Evolutionary conservation across 1,140 invertebrate species (phyloP).

Genomic region (Heliconius hermathena): DNA sequence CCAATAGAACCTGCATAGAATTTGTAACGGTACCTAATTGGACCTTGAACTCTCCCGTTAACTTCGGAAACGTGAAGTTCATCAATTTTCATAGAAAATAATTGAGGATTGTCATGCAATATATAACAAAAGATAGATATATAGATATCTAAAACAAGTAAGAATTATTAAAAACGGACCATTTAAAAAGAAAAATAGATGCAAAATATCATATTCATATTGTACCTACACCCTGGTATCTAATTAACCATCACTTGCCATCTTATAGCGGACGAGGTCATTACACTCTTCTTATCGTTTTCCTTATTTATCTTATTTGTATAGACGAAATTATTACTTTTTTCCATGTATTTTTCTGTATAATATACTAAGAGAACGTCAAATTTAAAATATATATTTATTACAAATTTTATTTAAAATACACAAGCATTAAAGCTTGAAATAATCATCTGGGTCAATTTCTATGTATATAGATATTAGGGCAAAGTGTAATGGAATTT

Average conservation of each 20-base stretch:
- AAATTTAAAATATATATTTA: background rate
- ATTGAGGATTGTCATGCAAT: background rate
- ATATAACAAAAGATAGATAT: background rate
- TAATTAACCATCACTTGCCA: background rate
- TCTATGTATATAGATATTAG: slow-evolving; percentile 16
- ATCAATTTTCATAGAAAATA: slow-evolving; percentile 9
- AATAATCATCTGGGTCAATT: slow-evolving; percentile 4
- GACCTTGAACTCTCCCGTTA: slow-evolving; percentile 43
- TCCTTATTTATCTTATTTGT: slow-evolving; percentile 49
- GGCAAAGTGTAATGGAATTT: slow-evolving; percentile 28
- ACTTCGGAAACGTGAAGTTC: slow-evolving; percentile 22
- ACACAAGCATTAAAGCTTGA: background rate
- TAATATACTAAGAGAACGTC: background rate
- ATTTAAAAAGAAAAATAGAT: background rate
- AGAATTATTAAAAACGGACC: background rate
- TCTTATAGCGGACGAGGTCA: slow-evolving; percentile 32
- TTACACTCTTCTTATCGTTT: slow-evolving; percentile 50
- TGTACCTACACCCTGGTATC: background rate
- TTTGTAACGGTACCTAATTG: slow-evolving; percentile 42
- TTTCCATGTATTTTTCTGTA: background rate
- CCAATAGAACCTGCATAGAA: slow-evolving; percentile 26
- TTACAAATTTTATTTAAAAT: background rate
- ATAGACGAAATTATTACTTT: slow-evolving; percentile 29
- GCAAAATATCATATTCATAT: background rate
- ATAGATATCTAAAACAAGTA: background rate